phyloP scores from a whole-genome alignment of 1,140 invertebrate species.

The Cecropterus lyciades region DNA sequence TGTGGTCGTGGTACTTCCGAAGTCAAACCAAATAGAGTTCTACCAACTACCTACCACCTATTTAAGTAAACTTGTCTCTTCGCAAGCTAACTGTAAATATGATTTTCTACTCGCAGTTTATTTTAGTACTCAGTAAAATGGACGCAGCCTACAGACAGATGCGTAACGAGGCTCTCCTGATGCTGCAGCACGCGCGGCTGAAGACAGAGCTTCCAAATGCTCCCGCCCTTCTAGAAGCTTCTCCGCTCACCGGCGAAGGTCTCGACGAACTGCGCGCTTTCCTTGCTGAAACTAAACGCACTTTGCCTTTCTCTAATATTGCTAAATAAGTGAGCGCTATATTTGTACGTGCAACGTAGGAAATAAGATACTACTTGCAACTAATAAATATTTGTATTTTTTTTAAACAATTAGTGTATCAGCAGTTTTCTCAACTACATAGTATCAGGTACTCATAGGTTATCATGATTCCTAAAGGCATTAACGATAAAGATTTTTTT shows the following conservation, averaged over 20 bases:
- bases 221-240: slow-evolving; percentile 89
- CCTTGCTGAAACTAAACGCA: slow-evolving; percentile 77
- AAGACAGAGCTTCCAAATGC: slow-evolving; percentile 87
- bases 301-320: slow-evolving; percentile 19
- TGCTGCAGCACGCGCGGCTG: slow-evolving; percentile 89
- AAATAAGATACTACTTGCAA: too few species aligned
- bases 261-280: slow-evolving; percentile 87
- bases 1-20: too few species aligned
- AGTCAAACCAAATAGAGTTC: too few species aligned
- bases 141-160: slow-evolving; percentile 93
- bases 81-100: too few species aligned
- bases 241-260: slow-evolving; percentile 89
- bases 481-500: too few species aligned
- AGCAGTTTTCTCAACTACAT: too few species aligned
- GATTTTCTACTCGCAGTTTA: slow-evolving; percentile 82
- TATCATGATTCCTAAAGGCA: too few species aligned
- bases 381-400: too few species aligned
- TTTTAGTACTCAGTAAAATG: slow-evolving; percentile 92
- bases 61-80: too few species aligned
- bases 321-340: slow-evolving; percentile 4
- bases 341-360: neutral
- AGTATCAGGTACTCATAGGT: too few species aligned
- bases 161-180: slow-evolving; percentile 91
- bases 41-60: too few species aligned
- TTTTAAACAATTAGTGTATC: too few species aligned